Base-by-base conservation (phyloP, 2,797 vertebrate species). In the Cygnus olor region DNA sequence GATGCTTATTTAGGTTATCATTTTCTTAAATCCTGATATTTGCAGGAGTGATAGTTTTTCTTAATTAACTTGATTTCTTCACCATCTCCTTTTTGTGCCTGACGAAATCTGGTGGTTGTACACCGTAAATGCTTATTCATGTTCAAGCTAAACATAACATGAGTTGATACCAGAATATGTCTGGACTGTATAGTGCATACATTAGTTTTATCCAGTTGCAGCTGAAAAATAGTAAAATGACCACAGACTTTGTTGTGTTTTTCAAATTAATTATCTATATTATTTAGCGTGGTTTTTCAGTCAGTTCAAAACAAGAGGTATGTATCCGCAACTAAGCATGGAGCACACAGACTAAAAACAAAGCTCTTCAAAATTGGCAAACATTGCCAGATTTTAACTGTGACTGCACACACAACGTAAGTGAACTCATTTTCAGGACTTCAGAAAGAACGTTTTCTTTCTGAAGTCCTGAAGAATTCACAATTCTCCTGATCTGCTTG, bases 401-500 rank as follows among this genome's bases (percentile, higher is more conserved):
- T 34, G 61, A 70, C 63, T 60, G 61, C 0, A 3, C 44, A 14
- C 66, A 36, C 36, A 30, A 34, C 25, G 68, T 36, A 63, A 32
- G 71, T 22, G 66, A 87, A 32, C 13, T 18, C 32, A 38, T 51
- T 89, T 85, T 51, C 65, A 83, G 78, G 56, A 54, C 34, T 77
- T 54, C 60, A 73, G 76, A 74, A 88, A 84, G 45, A 80, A 94
- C 54, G 72, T 64, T 72, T 88, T 87, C 57, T 71, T 88, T 47
- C 49, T 77, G 36, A 86, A 83, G 84, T 85, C 42, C 49, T 77
- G n/a, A 86, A 83, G 88, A 90, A 94, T 90, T 85, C 30, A 5
- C 90, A 88, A 76, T 80, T 85, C 84, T 93, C 78, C 65, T 80
- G 85, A 90, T 90, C 85, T 64, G 69, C 73, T 60, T 88, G 78